Evolutionary conservation across 2,113 vertebrate genomes (phyloP).

Genomic region (Craseonycteris thonglongyai): DNA sequence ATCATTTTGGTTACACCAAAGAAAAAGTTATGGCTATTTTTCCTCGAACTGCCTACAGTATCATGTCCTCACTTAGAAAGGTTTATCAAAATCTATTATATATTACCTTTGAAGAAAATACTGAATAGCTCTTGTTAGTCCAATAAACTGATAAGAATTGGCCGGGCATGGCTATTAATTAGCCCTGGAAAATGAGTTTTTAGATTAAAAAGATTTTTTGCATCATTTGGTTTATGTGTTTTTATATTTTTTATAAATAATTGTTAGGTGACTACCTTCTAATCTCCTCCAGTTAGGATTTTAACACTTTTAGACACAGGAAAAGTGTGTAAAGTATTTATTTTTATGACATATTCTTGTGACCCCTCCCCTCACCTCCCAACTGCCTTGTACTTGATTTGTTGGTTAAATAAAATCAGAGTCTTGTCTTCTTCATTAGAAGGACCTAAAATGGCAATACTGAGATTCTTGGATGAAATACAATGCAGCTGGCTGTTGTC

Average conservation of each 20-base stretch:
- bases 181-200: conserved; percentile 75
- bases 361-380: conserved; percentile 53
- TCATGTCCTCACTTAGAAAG: conserved; percentile 75
- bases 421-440: conserved; percentile 59
- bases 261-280: conserved; percentile 84
- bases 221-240: conserved; percentile 80
- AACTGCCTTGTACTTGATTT: conserved; percentile 51
- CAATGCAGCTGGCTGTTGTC: conserved; percentile 72
- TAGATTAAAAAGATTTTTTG: conserved; percentile 80
- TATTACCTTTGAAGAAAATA: conserved; percentile 73
- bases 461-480: conserved; percentile 76
- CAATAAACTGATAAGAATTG: conserved; percentile 74
- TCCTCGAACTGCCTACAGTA: conserved; percentile 78
- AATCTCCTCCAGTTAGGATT: conserved; percentile 82
- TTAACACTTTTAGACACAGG: conserved; percentile 84
- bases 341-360: conserved; percentile 84
- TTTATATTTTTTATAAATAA: conserved; percentile 91
- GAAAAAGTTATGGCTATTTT: conserved; percentile 84
- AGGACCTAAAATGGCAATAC: conserved; percentile 70
- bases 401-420: conserved; percentile 76
- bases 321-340: conserved; percentile 89
- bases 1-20: conserved; percentile 87
- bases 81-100: conserved; percentile 70
- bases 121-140: conserved; percentile 74
- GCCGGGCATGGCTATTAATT: conserved; percentile 69